A percentile compares a stretch with the other conserved stretches of the same genome.
Evolutionary conservation across 1,140 invertebrate species (phyloP).

Genomic region (Potamilus streckersoni): DNA sequence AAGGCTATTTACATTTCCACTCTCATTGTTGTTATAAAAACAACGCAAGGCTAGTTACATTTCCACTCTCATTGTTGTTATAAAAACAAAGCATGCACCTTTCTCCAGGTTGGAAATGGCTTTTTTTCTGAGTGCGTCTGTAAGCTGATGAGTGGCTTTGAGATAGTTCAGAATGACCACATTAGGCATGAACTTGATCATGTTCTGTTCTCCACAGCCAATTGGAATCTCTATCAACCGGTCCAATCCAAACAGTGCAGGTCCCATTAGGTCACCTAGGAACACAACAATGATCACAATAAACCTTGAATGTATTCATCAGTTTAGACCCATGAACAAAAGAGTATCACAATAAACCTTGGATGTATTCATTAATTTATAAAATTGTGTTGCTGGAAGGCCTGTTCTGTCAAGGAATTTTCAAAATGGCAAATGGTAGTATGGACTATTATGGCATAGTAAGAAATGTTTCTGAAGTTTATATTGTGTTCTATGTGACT

Average conservation of each 20-base stretch:
- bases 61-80: neutral
- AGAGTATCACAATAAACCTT: too few relatives aligned
- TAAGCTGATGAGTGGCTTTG: constrained; percentile 73
- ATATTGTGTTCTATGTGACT: too few relatives aligned
- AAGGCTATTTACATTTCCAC: too few relatives aligned
- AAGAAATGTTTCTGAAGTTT: too few relatives aligned
- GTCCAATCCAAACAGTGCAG: constrained; percentile 48
- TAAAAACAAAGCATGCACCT: constrained; percentile 65
- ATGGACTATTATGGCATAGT: too few relatives aligned
- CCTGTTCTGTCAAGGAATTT: too few relatives aligned
- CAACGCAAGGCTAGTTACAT: too few relatives aligned
- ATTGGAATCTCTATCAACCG: constrained; percentile 83
- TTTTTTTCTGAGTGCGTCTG: constrained; percentile 76
- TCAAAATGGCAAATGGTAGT: too few relatives aligned
- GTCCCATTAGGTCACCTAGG: constrained; percentile 57
- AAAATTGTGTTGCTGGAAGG: too few relatives aligned
- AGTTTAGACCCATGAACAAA: constrained; percentile 22
- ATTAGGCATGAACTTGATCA: constrained; percentile 92
- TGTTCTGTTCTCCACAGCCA: constrained; percentile 95
- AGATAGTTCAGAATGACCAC: constrained; percentile 87
- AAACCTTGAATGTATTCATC: too few relatives aligned
- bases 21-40: neutral
- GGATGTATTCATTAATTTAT: too few relatives aligned
- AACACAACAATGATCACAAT: too few relatives aligned
- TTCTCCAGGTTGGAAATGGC: constrained; percentile 81